Evolutionary conservation across 2,888 invertebrate genomes (phyloP).

Genomic region (Malthinus seriepunctatus): DNA sequence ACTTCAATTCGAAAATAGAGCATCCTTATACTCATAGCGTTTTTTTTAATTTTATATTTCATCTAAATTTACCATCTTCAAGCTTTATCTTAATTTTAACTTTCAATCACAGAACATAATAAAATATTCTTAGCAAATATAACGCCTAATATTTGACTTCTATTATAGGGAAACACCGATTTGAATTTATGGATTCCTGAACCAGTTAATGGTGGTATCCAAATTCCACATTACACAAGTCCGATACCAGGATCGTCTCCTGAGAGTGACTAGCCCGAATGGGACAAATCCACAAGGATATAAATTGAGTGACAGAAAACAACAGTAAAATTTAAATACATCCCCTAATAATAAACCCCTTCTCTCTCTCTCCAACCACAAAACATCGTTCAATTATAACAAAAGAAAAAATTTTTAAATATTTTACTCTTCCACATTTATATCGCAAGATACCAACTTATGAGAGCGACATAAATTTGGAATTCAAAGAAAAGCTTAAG

Average conservation of each 20-base stretch:
- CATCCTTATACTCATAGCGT: no score
- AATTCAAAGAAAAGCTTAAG: not conserved
- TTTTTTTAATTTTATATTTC: no score
- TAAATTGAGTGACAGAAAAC: constrained; percentile 27
- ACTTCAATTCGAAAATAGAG: no score
- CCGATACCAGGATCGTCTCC: constrained; percentile 46
- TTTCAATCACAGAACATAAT: no score
- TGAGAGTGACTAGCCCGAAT: constrained; percentile 51
- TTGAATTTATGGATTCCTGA: constrained; percentile 54
- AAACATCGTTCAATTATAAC: constrained; percentile 1
- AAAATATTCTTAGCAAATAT: no score
- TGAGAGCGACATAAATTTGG: not conserved
- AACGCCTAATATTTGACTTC: not conserved
- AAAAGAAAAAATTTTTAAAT: constrained; percentile 2
- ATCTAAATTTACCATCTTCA: no score
- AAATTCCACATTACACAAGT: constrained; percentile 47
- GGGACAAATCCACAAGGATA: constrained; percentile 53
- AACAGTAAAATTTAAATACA: not conserved
- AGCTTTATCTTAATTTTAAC: no score
- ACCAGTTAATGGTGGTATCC: constrained; percentile 46
- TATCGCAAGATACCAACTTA: not conserved
- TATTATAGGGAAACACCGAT: constrained; percentile 57
- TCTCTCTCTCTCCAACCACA: not conserved
- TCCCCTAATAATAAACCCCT: no score
- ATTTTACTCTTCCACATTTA: constrained; percentile 5